Conservation (phyloP, 2,888 invertebrate species). For the Limnephilus lunatus region DNA sequence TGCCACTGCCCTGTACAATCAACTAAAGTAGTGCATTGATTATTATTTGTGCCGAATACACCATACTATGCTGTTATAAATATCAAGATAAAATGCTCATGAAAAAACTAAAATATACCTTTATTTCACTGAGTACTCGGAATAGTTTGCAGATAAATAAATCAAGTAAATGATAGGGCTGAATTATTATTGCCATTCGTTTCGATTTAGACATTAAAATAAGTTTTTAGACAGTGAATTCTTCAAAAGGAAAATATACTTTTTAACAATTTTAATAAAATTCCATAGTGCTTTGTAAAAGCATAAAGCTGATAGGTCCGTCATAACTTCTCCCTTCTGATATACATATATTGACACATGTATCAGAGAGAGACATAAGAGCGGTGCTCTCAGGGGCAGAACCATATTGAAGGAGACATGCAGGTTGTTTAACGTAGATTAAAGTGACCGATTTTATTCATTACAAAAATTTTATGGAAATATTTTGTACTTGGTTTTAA, state of each 20-base stretch:
- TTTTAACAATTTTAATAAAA: background rate
- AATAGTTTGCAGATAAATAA: background rate
- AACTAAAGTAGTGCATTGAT: slow-evolving; percentile 2
- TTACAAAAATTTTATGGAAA: background rate
- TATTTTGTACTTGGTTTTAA: background rate
- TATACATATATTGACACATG: background rate
- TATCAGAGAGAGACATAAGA: background rate
- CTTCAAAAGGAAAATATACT: background rate
- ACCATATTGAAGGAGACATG: background rate
- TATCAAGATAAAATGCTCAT: slow-evolving; percentile 11
- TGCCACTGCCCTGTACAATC: background rate
- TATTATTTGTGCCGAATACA: background rate
- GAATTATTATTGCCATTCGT: slow-evolving; percentile 36
- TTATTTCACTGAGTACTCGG: background rate
- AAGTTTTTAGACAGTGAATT: background rate
- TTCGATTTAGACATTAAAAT: background rate
- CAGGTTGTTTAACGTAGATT: background rate
- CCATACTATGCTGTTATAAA: background rate
- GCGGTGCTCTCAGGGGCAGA: background rate
- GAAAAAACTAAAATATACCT: slow-evolving; percentile 16
- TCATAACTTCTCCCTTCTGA: background rate
- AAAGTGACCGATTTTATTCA: background rate
- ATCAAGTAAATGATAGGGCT: background rate
- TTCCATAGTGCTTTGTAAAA: background rate
- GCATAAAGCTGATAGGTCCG: background rate